Conservation (phyloP, 2,888 invertebrate genomes). For the Elegia similella region DNA sequence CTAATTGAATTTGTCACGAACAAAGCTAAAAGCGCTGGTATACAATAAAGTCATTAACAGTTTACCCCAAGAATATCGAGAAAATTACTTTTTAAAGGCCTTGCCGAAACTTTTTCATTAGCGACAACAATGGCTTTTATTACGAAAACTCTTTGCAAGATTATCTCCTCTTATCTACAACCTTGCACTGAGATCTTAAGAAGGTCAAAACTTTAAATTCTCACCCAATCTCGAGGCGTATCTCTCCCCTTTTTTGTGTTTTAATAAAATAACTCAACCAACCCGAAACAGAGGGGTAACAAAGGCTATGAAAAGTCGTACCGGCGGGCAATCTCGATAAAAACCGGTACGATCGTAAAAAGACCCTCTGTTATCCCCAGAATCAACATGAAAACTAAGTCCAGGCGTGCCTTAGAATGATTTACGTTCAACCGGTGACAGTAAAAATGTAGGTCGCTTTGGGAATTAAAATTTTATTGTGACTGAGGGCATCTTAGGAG, state of each 20-base stretch:
- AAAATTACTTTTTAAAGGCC: background rate
- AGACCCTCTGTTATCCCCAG: constrained; percentile 67
- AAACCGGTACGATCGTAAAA: constrained; percentile 69
- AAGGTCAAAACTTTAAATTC: constrained; percentile 57
- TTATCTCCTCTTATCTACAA: constrained; percentile 9
- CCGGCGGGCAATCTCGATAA: constrained; percentile 70
- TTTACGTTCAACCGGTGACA: constrained; percentile 54
- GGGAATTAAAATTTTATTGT: constrained; percentile 65
- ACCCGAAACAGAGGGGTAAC: constrained; percentile 56
- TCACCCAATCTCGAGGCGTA: constrained; percentile 55
- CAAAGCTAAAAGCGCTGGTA: background rate
- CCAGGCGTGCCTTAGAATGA: constrained; percentile 52
- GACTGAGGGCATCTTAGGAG: constrained; percentile 38
- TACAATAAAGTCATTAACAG: constrained; percentile 6
- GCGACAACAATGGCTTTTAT: constrained; percentile 6
- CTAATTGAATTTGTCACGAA: constrained; percentile 13
- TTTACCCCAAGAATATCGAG: constrained; percentile 1
- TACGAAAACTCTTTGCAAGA: constrained; percentile 1
- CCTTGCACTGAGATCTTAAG: constrained; percentile 40
- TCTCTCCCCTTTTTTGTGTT: constrained; percentile 57
- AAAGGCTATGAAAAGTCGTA: constrained; percentile 60
- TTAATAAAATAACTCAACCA: constrained; percentile 67
- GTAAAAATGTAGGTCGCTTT: constrained; percentile 63
- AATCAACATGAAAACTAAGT: constrained; percentile 58
- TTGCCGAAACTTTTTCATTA: constrained; percentile 6